These are phyloP conservation scores for Phengaris alcon DNA, from an alignment of 2,888 invertebrate species.

Conservation along the genomic window DNA sequence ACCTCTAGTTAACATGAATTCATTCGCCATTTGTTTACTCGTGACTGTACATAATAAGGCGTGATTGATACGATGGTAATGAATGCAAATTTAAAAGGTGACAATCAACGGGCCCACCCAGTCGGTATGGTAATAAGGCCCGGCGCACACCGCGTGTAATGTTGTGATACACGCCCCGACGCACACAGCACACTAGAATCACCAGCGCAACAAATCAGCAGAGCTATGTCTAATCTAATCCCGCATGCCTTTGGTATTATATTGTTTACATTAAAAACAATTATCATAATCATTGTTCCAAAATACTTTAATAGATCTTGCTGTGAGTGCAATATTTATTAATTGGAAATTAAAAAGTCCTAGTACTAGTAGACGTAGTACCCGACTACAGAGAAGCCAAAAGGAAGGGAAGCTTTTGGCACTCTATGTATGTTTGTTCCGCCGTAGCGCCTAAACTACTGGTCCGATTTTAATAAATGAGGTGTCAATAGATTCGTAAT, in stretches of 20 bases:
- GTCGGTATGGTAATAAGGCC: constrained; percentile 32
- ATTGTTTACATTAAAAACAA: neutral
- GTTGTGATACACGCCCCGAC: neutral
- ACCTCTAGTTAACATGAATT: too few relatives aligned
- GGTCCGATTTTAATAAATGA: too few relatives aligned
- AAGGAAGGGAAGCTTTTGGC: too few relatives aligned
- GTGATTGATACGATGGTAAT: constrained; percentile 56
- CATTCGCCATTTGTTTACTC: neutral
- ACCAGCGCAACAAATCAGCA: constrained; percentile 6
- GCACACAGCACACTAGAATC: neutral
- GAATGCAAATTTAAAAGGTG: constrained; percentile 76
- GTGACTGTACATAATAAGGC: constrained; percentile 28
- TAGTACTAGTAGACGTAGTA: too few relatives aligned
- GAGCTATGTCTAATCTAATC: neutral
- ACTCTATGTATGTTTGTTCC: too few relatives aligned
- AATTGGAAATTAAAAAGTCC: too few relatives aligned
- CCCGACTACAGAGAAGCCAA: too few relatives aligned
- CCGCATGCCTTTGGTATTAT: neutral
- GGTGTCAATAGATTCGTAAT: too few relatives aligned
- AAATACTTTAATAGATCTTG: too few relatives aligned
- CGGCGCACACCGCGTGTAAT: neutral
- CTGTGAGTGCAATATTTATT: too few relatives aligned
- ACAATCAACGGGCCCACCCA: constrained; percentile 74
- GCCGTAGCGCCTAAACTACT: too few relatives aligned
- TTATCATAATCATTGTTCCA: too few relatives aligned